A percentile compares a stretch with the other conserved stretches of the same genome.
phyloP scores from a whole-genome alignment of 1,140 invertebrate genomes.

The Eupeodes corollae region DNA sequence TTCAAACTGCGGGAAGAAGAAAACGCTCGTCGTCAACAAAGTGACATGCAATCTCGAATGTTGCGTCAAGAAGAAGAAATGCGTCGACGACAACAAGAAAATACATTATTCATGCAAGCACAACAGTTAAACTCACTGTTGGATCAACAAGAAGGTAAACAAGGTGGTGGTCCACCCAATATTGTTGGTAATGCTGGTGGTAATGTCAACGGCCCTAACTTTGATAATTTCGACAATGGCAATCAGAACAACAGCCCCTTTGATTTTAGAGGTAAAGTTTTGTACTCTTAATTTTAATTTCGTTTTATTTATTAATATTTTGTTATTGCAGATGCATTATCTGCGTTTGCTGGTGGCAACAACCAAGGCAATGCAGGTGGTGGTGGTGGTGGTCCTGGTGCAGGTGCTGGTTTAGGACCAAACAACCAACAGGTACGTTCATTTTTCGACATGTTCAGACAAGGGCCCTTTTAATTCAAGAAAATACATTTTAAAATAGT shows the following conservation, averaged over 20 bases:
- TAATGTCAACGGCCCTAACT: slow-evolving; percentile 14
- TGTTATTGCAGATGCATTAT: not conserved
- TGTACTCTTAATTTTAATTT: not conserved
- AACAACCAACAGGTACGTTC: slow-evolving; percentile 13
- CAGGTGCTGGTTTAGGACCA: slow-evolving; percentile 4
- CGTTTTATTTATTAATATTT: not conserved
- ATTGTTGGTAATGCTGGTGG: slow-evolving; percentile 34
- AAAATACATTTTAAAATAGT: no score
- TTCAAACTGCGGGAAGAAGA: slow-evolving; percentile 63
- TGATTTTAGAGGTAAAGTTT: slow-evolving; percentile 26
- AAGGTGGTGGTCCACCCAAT: slow-evolving; percentile 39
- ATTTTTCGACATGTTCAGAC: slow-evolving; percentile 11
- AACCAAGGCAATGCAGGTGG: no score
- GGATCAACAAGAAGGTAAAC: slow-evolving; percentile 41
- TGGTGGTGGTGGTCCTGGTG: not conserved
- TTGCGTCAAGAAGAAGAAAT: slow-evolving; percentile 70
- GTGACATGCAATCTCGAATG: slow-evolving; percentile 63
- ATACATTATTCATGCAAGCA: slow-evolving; percentile 65
- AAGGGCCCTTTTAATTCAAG: no score
- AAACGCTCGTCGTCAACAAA: slow-evolving; percentile 56
- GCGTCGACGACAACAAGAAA: slow-evolving; percentile 67
- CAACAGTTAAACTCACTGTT: slow-evolving; percentile 49
- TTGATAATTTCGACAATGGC: slow-evolving; percentile 25
- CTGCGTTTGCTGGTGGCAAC: not conserved
- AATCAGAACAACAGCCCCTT: slow-evolving; percentile 26